These are phyloP conservation scores for Siniperca scherzeri DNA, from an alignment of 2,797 vertebrate genomes.

Conservation along the genomic window DNA sequence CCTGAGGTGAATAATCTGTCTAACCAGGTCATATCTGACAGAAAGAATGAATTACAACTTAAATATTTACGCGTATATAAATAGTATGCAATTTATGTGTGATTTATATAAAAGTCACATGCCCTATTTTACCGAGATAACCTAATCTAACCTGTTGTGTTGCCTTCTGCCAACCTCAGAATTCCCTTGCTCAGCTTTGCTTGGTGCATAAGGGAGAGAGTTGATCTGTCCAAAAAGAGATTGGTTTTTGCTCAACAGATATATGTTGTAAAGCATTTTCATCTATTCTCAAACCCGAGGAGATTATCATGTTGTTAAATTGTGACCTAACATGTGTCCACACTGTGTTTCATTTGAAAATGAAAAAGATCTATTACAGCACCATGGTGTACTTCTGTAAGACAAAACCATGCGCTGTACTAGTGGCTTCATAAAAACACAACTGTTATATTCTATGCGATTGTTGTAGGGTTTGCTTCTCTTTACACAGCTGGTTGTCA, in stretches of 20 bases:
- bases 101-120: background rate
- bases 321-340: background rate
- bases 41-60: background rate
- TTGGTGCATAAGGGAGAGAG: background rate
- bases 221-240: background rate
- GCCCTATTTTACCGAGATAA: background rate
- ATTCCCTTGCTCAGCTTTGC: background rate
- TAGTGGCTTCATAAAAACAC: background rate
- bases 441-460: background rate
- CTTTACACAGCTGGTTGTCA: background rate
- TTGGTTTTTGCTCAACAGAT: background rate
- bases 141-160: background rate
- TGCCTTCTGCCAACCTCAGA: background rate
- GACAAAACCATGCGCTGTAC: background rate
- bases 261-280: background rate
- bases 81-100: background rate
- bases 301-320: conserved; percentile 1
- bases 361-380: background rate
- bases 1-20: background rate
- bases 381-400: background rate
- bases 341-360: conserved; percentile 4
- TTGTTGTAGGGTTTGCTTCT: background rate
- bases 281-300: background rate
- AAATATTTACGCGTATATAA: background rate
- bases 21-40: background rate